These are phyloP conservation scores for Arnoldichthys spilopterus DNA, from an alignment of 2,797 vertebrate species.

Conservation along the genomic window DNA sequence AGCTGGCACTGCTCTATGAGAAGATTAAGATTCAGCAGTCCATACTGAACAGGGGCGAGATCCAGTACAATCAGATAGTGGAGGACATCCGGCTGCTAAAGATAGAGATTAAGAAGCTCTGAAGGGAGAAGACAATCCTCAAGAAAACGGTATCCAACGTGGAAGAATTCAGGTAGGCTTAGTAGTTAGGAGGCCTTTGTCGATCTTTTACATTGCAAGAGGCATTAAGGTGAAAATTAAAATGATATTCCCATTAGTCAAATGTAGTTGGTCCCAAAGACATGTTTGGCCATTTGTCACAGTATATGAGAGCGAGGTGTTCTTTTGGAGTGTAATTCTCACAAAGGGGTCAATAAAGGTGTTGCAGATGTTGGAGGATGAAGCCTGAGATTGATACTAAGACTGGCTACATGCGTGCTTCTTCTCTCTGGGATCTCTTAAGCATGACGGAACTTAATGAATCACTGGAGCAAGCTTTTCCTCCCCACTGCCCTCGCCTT, in stretches of 20 bases:
- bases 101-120: constrained; percentile 87
- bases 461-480: constrained; percentile 34
- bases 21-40: constrained; percentile 95
- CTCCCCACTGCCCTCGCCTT: constrained; percentile 12
- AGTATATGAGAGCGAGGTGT: constrained; percentile 10
- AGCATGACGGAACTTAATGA: constrained; percentile 36
- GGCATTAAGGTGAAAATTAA: no score
- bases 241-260: no score
- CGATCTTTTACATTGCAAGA: no score
- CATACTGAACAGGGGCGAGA: constrained; percentile 86
- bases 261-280: no score
- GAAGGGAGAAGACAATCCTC: constrained; percentile 84
- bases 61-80: constrained; percentile 85
- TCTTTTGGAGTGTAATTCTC: constrained; percentile 5
- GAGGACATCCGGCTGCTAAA: constrained; percentile 90
- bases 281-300: not conserved
- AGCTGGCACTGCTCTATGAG: constrained; percentile 87
- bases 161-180: constrained; percentile 78
- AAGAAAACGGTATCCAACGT: constrained; percentile 83
- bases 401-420: not conserved
- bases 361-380: constrained; percentile 6
- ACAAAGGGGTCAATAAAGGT: constrained; percentile 10
- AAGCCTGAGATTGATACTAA: constrained; percentile 21
- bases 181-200: no score
- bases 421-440: constrained; percentile 25